phyloP scores from a whole-genome alignment of 2,888 invertebrate species.

The Sphaerophoria taeniata region DNA sequence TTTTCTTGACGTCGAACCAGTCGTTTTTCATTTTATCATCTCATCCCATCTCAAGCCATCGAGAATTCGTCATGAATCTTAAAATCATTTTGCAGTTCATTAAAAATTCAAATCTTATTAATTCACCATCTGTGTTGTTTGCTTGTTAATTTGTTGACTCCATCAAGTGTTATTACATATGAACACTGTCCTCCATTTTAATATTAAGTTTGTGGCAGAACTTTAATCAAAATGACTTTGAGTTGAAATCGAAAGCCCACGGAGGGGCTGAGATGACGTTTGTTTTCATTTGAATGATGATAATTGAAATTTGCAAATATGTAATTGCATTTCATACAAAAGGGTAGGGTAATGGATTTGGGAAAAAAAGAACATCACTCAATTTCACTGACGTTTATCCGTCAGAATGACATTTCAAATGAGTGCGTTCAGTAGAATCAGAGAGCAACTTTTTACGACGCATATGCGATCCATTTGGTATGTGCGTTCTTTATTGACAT shows the following conservation, averaged over 20 bases:
- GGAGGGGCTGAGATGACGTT: neutral
- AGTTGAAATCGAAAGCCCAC: constrained; percentile 39
- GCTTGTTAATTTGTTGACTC: constrained; percentile 13
- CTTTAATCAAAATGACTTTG: constrained; percentile 26
- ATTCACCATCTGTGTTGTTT: constrained; percentile 39
- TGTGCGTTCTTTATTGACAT: neutral
- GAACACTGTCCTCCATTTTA: constrained; percentile 6
- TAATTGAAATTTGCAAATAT: constrained; percentile 16
- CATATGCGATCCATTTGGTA: neutral
- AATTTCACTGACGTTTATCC: too few relatives aligned
- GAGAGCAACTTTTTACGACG: neutral
- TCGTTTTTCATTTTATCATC: neutral
- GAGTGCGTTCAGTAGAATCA: neutral
- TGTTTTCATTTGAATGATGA: constrained; percentile 19
- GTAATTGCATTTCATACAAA: constrained; percentile 4
- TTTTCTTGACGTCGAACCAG: neutral
- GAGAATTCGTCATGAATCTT: constrained; percentile 27
- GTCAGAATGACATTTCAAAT: neutral
- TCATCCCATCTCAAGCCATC: constrained; percentile 1
- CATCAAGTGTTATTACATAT: neutral
- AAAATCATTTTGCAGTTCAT: constrained; percentile 28
- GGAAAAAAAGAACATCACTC: too few relatives aligned
- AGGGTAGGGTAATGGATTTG: too few relatives aligned
- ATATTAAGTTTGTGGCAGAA: constrained; percentile 14
- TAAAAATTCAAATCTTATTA: constrained; percentile 35